Evolutionary conservation across 2,888 invertebrate genomes (phyloP).

Genomic region (Dione juno): DNA sequence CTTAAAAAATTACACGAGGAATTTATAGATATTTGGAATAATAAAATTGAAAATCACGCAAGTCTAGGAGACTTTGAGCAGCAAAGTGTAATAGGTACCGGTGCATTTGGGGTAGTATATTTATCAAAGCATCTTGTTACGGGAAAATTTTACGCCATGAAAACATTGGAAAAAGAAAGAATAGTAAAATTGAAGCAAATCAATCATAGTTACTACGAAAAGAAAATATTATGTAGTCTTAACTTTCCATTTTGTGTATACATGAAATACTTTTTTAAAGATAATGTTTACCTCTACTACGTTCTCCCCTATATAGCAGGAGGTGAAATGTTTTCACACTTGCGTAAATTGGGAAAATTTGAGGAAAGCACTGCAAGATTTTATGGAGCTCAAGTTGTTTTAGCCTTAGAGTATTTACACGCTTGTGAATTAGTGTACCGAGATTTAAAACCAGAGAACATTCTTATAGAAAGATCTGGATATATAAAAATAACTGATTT

Average conservation of each 20-base stretch:
- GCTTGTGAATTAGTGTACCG: conserved; percentile 93
- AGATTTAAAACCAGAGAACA: conserved; percentile 96
- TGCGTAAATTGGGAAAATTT: conserved; percentile 86
- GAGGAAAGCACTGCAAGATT: conserved; percentile 92
- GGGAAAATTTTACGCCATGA: conserved; percentile 91
- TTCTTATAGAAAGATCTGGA: conserved; percentile 90
- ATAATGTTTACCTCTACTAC: conserved; percentile 92
- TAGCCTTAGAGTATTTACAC: conserved; percentile 96
- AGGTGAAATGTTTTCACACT: conserved; percentile 93
- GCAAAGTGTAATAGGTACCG: conserved; percentile 91
- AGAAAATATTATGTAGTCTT: conserved; percentile 92
- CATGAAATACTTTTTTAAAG: conserved; percentile 93
- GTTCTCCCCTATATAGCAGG: conserved; percentile 92
- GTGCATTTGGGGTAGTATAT: conserved; percentile 95
- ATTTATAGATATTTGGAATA: conserved; percentile 73
- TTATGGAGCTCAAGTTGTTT: conserved; percentile 94
- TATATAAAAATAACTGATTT: conserved; percentile 95
- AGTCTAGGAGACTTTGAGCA: conserved; percentile 86
- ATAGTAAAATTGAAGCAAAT: conserved; percentile 94
- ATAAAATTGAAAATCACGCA: conserved; percentile 57
- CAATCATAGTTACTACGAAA: conserved; percentile 94
- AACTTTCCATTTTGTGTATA: conserved; percentile 94
- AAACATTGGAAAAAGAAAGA: conserved; percentile 93
- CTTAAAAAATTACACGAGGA: conserved; percentile 66
- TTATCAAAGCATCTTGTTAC: conserved; percentile 84